Evolutionary conservation across 2,888 invertebrate species (phyloP).

Genomic region (Aethes cnicana): DNA sequence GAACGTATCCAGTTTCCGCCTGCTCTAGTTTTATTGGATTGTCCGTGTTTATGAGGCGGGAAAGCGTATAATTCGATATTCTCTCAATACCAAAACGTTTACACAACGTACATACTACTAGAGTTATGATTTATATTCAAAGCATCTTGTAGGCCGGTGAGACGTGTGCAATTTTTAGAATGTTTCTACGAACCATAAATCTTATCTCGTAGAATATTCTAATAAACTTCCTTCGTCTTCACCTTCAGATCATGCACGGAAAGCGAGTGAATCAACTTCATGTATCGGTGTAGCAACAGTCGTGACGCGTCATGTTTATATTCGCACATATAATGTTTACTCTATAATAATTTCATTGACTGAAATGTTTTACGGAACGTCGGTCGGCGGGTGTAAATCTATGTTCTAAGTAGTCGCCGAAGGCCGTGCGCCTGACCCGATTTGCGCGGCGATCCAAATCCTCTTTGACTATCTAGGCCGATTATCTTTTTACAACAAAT

Average conservation of each 20-base stretch:
- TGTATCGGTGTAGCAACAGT: conserved; percentile 62
- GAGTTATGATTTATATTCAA: conserved; percentile 8
- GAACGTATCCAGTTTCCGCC: conserved; percentile 30
- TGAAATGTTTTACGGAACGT: conserved; percentile 60
- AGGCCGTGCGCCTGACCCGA: conserved; percentile 27
- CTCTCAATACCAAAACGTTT: neutral
- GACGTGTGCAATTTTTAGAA: conserved; percentile 69
- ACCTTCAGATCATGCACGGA: conserved; percentile 60
- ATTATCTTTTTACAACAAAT: conserved; percentile 23
- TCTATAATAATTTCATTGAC: conserved; percentile 74
- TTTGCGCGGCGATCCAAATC: conserved; percentile 17
- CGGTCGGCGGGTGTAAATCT: conserved; percentile 33
- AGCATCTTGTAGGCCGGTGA: conserved; percentile 34
- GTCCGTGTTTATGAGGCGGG: conserved; percentile 18
- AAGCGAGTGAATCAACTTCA: conserved; percentile 66
- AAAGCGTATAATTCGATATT: conserved; percentile 8
- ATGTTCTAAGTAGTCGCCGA: conserved; percentile 28
- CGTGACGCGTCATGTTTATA: conserved; percentile 68
- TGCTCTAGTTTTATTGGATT: conserved; percentile 27
- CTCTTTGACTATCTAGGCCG: conserved; percentile 25
- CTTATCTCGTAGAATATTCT: conserved; percentile 63
- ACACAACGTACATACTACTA: neutral
- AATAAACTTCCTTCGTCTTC: conserved; percentile 74
- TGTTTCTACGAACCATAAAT: conserved; percentile 71
- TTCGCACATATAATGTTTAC: conserved; percentile 68